Evolutionary conservation across 2,888 invertebrate genomes (phyloP).

Genomic region (Galerucella pusilla): DNA sequence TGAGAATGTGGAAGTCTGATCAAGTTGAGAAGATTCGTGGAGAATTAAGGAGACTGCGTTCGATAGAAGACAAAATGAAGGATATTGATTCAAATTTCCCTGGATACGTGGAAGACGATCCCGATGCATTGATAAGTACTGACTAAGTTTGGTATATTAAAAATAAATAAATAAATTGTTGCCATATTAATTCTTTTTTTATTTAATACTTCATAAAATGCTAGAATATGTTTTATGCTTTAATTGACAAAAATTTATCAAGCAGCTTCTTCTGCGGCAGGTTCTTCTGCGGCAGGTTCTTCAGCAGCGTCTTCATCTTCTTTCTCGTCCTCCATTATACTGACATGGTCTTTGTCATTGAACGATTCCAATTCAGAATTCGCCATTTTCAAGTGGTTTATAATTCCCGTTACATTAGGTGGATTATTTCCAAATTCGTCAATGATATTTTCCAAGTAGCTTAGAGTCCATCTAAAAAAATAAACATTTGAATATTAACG

Average conservation of each 20-base stretch:
- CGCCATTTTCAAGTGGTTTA: slow-evolving; percentile 43
- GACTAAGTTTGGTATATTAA: too few relatives aligned
- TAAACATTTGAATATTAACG: neutral
- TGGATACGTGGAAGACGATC: slow-evolving; percentile 37
- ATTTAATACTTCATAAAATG: too few relatives aligned
- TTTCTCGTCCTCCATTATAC: neutral
- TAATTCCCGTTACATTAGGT: slow-evolving; percentile 44
- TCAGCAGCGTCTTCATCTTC: slow-evolving; percentile 6
- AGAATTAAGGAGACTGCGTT: slow-evolving; percentile 57
- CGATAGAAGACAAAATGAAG: slow-evolving; percentile 58
- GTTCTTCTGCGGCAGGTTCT: neutral
- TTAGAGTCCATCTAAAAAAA: slow-evolving; percentile 41
- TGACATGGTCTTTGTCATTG: slow-evolving; percentile 11
- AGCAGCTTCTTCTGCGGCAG: neutral
- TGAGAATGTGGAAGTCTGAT: slow-evolving; percentile 58
- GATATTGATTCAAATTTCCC: slow-evolving; percentile 49
- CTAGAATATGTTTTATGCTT: too few relatives aligned
- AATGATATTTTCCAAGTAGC: slow-evolving; percentile 42
- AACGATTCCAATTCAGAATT: slow-evolving; percentile 30
- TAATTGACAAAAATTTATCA: too few relatives aligned
- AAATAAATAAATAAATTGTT: too few relatives aligned
- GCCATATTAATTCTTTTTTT: too few relatives aligned
- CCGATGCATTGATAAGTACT: slow-evolving; percentile 9
- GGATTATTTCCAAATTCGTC: slow-evolving; percentile 46
- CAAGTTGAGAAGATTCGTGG: slow-evolving; percentile 59